Conservation (phyloP, 2,888 invertebrate genomes). For the Callyntrura guangdongensis region DNA sequence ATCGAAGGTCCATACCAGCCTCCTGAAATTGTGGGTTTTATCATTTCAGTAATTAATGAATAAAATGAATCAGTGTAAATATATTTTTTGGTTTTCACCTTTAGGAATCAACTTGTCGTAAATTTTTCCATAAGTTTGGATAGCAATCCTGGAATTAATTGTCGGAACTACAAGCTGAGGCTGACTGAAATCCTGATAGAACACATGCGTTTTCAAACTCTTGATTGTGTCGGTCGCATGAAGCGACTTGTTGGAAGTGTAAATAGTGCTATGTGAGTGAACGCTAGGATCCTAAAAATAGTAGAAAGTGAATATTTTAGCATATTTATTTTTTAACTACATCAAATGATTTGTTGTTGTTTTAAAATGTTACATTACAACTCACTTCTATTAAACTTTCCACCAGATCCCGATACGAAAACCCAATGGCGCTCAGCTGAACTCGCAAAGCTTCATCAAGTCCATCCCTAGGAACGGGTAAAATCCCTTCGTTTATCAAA, state of each 20-base stretch:
- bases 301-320: not conserved
- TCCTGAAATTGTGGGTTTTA: slow-evolving; percentile 60
- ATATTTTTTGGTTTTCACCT: slow-evolving; percentile 65
- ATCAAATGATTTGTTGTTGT: too few species aligned
- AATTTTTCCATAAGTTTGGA: slow-evolving; percentile 82
- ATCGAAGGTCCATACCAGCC: slow-evolving; percentile 83
- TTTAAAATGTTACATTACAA: not conserved
- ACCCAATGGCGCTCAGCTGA: slow-evolving; percentile 75
- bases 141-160: slow-evolving; percentile 80
- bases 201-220: slow-evolving; percentile 78
- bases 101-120: slow-evolving; percentile 81
- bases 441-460: slow-evolving; percentile 81
- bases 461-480: slow-evolving; percentile 76
- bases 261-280: slow-evolving; percentile 78
- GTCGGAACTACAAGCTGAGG: slow-evolving; percentile 79
- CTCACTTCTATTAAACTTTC: slow-evolving; percentile 80
- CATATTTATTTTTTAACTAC: not conserved
- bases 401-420: slow-evolving; percentile 76
- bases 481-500: slow-evolving; percentile 76
- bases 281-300: slow-evolving; percentile 81
- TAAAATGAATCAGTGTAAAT: not conserved
- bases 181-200: slow-evolving; percentile 81
- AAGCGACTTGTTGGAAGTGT: slow-evolving; percentile 74
- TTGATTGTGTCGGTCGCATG: slow-evolving; percentile 69
- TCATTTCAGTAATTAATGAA: slow-evolving; percentile 17